Evolutionary conservation across 2,888 invertebrate species (phyloP), one percentile per base, ranked within the genome.

Genomic region (Oligia latruncula): DNA sequence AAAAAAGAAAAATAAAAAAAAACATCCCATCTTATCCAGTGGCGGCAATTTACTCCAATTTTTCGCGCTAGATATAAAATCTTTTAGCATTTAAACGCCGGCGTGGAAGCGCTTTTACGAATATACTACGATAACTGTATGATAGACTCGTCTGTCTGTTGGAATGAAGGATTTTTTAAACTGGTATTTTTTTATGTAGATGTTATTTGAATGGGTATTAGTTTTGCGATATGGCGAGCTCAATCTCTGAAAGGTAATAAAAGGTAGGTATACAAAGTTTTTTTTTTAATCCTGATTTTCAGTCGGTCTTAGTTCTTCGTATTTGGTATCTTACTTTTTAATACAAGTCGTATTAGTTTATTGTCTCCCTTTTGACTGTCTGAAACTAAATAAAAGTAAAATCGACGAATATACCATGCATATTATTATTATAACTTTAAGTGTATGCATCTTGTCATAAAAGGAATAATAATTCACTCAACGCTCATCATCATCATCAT

Each of bases 31-130:
- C 83, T 88, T 85, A 85, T 87, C 86, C 88, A 84, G 85, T 84
- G 82, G 85, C 84, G 85, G 88, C 83, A 90, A 90, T 90, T 90
- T 89, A 87, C 87, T 89, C 84, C 82, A 89, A 89, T 90, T 90
- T 90, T 90, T 90, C 90, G 73, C 86, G 87, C 88, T 89, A 90
- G 86, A 87, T 88, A 90, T 90, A 90, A 90, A 90, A 90, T 90
- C 89, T 88, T 89, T 89, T 84, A 88, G 80, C 89, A 80, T 88
- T 88, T 89, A 81, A 89, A 88, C 85, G 74, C 78, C 71, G 77
- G 71, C 65, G 75, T 52, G 66, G 79, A 78, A 84, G 73, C 83
- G 84, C 82, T 85, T 85, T 81, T 73, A 80, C 78, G 74, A 83
- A 80, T 75, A 85, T 71, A 77, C 77, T 46, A 77, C 77, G 77